These are phyloP conservation scores for Coluber constrictor DNA, from an alignment of 2,797 vertebrate species.

Conservation along the genomic window DNA sequence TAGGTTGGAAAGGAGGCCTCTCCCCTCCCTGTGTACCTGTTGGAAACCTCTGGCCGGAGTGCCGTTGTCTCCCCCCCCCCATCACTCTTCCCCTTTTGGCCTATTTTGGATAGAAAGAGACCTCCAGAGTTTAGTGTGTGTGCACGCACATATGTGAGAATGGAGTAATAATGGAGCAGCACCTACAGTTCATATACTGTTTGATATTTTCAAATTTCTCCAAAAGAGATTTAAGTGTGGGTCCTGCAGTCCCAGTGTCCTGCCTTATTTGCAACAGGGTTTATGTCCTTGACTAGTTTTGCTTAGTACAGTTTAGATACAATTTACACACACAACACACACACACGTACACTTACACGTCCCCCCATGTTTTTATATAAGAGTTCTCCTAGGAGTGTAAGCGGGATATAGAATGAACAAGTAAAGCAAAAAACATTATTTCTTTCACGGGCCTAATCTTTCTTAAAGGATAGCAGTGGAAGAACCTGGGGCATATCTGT, in stretches of 20 bases:
- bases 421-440: background rate
- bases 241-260: background rate
- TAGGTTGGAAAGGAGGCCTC: background rate
- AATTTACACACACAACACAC: background rate
- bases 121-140: no score
- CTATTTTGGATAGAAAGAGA: background rate
- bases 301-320: background rate
- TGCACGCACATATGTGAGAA: background rate
- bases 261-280: background rate
- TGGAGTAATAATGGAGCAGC: background rate
- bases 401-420: background rate
- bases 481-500: background rate
- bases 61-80: background rate
- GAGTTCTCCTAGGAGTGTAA: background rate
- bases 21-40: background rate
- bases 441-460: conserved; percentile 58
- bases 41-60: background rate
- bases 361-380: background rate
- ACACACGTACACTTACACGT: background rate
- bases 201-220: background rate
- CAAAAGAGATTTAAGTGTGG: background rate
- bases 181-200: background rate
- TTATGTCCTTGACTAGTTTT: background rate
- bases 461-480: conserved; percentile 58
- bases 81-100: background rate